Base-by-base conservation (phyloP, 2,797 vertebrate species). In the Coranthus polyacanthus region DNA sequence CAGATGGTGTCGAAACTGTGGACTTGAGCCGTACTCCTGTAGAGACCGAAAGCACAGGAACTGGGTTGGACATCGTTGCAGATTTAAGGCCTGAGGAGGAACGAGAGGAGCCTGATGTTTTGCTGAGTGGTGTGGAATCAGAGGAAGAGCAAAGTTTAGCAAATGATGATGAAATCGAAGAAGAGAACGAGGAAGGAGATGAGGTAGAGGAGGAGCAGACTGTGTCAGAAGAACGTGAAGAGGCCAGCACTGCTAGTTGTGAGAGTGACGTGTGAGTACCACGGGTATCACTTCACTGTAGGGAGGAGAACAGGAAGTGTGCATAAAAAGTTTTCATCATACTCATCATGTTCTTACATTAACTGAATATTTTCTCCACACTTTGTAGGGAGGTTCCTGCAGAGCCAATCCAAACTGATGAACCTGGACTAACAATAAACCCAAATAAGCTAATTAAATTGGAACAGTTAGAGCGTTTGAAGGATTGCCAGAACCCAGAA, bases 181-280 rank as follows among this genome's bases (percentile, higher is more conserved):
- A 68, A 16, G 51, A 58, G 34, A 38, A 12, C 1, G 15, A 77
- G 50, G 72, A 74, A 1, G 13, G 0, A 39, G 65, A 5, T 0
- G 13, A 57, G 22, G 70, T 5, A 37, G 60, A 74, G 5, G 79
- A 79, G 26, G 61, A 68, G 36, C 15, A 22, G 57, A 53, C 24
- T 47, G 66, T 42, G 44, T 76, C 50, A 39, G 57, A 68, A 47
- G 76, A 81, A 61, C 46, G 55, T 9, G 66, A 75, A 47, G 82
- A 80, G 16, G 24, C 52, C 10, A 17, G 69, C 52, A 39, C 10
- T 53, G 36, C 12, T 24, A 21, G 18, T 44, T 52, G 20, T 72
- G 36, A 50, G 32, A 64, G 8, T 41, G 50, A 65, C 29, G 62
- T 34, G 91, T 92, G 63, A 92, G 91, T 91, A 82, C 83, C 16